Percentiles rank a stretch among this genome's conserved stretches.
phyloP scores from a whole-genome alignment of 2,113 vertebrate genomes.

The Oreochromis niloticus region DNA sequence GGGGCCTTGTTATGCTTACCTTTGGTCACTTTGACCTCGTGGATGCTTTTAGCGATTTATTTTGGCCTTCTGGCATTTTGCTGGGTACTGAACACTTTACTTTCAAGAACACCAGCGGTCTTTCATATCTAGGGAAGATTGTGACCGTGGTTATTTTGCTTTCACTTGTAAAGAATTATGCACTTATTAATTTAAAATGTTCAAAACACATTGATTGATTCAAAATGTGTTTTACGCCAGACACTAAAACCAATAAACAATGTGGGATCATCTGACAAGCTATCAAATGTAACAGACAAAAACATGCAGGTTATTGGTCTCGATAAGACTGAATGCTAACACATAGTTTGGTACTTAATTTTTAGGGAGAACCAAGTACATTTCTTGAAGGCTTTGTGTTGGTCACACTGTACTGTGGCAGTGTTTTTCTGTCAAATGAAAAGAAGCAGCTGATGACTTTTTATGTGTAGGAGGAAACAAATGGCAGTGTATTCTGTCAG shows the following conservation, averaged over 20 bases:
- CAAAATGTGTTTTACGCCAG: not conserved
- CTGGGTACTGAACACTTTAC: not conserved
- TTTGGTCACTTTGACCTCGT: not conserved
- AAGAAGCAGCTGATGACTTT: conserved; percentile 2
- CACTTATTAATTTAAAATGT: not conserved
- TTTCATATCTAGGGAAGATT: not conserved
- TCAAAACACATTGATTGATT: not conserved
- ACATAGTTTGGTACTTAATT: not conserved
- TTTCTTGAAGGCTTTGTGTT: not conserved
- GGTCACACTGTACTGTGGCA: not conserved
- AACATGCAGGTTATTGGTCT: not conserved
- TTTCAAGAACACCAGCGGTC: not conserved
- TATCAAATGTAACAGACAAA: not conserved
- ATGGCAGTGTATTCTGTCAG: not conserved
- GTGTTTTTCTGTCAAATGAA: not conserved
- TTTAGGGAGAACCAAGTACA: not conserved
- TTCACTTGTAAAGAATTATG: not conserved
- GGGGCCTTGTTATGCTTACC: not conserved
- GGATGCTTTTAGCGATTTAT: not conserved
- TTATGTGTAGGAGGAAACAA: not conserved
- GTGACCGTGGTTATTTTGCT: not conserved
- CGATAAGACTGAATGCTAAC: not conserved
- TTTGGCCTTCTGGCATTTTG: not conserved
- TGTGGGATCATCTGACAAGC: not conserved
- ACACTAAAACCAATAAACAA: not conserved